Percentiles rank a stretch among this genome's conserved stretches.
These are phyloP conservation scores for Dermatemys mawii DNA, from an alignment of 2,113 vertebrate species.

Conservation along the genomic window DNA sequence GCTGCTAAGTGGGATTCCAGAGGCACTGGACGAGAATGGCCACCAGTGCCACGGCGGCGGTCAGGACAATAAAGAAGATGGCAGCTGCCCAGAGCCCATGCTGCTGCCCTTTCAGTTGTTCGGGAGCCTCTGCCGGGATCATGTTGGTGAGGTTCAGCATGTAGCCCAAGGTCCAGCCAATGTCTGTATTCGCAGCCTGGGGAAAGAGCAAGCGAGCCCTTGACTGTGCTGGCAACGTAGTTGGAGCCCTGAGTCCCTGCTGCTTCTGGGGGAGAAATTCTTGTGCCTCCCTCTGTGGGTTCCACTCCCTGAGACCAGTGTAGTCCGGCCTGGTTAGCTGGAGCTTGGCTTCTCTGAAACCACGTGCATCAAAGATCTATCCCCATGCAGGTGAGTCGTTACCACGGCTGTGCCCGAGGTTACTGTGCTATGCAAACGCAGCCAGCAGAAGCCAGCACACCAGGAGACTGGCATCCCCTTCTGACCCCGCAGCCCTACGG, in stretches of 20 bases:
- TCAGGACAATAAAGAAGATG: constrained; percentile 72
- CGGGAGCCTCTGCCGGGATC: constrained; percentile 76
- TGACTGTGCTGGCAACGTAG: background rate
- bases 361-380: too few relatives aligned
- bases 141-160: constrained; percentile 90
- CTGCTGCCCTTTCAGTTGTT: constrained; percentile 63
- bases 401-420: background rate
- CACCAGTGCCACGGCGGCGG: background rate
- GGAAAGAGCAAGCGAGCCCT: background rate
- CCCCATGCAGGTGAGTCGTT: background rate
- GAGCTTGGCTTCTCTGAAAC: background rate
- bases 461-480: background rate
- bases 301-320: background rate
- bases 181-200: constrained; percentile 78
- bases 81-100: constrained; percentile 77
- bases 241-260: background rate
- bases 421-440: background rate
- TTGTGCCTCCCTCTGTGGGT: background rate
- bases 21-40: constrained; percentile 12
- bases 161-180: constrained; percentile 94
- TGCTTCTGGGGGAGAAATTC: background rate
- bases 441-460: background rate
- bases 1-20: constrained; percentile 54
- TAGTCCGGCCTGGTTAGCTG: background rate
- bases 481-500: too few relatives aligned